Base-by-base conservation (phyloP, 2,113 vertebrate species). In the Clarias batrachus region DNA sequence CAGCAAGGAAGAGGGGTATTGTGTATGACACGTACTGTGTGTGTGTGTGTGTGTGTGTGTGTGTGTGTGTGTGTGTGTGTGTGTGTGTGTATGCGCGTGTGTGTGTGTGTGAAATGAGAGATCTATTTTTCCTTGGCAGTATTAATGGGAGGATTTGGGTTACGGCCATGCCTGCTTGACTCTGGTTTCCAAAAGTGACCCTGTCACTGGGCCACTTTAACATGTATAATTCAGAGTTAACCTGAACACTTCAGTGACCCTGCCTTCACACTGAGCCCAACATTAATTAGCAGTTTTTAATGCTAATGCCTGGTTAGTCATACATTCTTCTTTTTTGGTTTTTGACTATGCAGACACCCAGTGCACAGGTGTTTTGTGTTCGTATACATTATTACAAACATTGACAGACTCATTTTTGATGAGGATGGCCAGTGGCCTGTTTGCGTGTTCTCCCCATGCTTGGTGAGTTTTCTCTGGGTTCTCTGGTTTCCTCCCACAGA, bases 191-290 rank as follows among this genome's bases (percentile, higher is more conserved):
- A 86, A 81, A 82, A 70, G 41, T 88, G 78, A 90, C 84, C 89
- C 84, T 86, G 86, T 88, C 84, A 86, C 77, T 85, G 81, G 81
- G 16, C 70, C 25, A 60, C 71, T 70, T 85, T 78, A 82, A 70
- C 89, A 90, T 90, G 19, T 85, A 90, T 90, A 86, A 90, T 90
- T 90, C 77, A 90, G 70, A 81, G 62, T 37, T 77, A 81, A 84
- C 66, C 56, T n/a, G 82, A 83, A 48, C 6, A 25, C 74, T 27
- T 81, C 48, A 70, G 25, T 78, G 73, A 80, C 66, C 83, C 80
- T 77, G 86, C 52, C 27, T 86, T 56, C 48, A 59, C 70, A 68
- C 52, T 83, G 21, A 66, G 37, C 25, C 48, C 23, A 82, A n/a
- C 19, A 41, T 12, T 68, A 25, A 23, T 19, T n/a, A 4, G 27